Evolutionary conservation across 2,888 invertebrate species (phyloP), one percentile per base, ranked within the genome.

Genomic region (Nemapogon koenigi): DNA sequence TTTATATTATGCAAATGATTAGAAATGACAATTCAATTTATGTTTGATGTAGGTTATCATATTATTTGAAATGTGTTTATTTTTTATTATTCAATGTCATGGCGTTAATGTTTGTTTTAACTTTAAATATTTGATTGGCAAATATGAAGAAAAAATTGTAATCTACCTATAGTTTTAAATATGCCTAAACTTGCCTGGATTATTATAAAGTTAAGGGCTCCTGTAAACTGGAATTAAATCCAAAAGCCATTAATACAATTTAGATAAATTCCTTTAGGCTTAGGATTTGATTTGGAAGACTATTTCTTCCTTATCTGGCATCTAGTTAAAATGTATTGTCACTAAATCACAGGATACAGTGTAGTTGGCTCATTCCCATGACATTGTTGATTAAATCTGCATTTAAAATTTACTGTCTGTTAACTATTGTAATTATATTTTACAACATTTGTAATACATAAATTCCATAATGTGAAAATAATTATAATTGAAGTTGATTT

Each of bases 361-460:
- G 6, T n/a, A 28, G 7, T 6, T n/a, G 4, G 4, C 6, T 28
- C 27, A 37, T 55, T 56, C 60, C 72, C 71, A 71, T 75, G 71
- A 73, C 72, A 75, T 73, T 73, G 71, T 69, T 65, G 63, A 50
- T 50, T 51, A 58, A 57, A 54, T 51, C 62, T 71, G 76, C 78
- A 76, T 78, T 76, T 76, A 72, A 73, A 73, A 67, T 64, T 63
- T 59, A 66, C 63, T 61, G 65, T 65, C 64, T 73, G 70, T 71
- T 71, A 70, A 65, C 63, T 70, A 66, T 66, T 67, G 60, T 73
- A 70, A 71, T 65, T 67, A 66, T 73, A 70, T 67, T 69, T 72
- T 70, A 68, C 69, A 67, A 64, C 62, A 72, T 70, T 69, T 72
- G 67, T 75, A 75, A 65, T 70, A 65, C 66, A 52, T 72, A 70